Evolutionary conservation across 2,888 invertebrate species (phyloP), one percentile per base, ranked within the genome.

Genomic region (Fabriciana adippe): DNA sequence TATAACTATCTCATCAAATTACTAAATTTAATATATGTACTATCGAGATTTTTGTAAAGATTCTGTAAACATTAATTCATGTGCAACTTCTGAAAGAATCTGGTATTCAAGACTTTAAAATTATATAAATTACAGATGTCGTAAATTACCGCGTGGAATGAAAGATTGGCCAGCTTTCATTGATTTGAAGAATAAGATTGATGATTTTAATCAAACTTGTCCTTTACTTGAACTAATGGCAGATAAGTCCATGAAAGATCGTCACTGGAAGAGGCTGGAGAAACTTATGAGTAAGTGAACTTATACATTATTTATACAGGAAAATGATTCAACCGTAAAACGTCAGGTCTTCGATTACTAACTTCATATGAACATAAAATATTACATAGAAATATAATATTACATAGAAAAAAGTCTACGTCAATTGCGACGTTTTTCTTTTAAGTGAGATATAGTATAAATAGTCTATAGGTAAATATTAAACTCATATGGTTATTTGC

Each of bases 191-290:
- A 95, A 95, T 73, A 97, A 97, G 88, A 97, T 98, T 70, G 97
- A 98, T 75, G 97, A 98, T 81, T 98, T 98, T 83, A 97, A 96
- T 81, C 96, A 97, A 84, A 96, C 96, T 11, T 97, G 97, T 80
- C 97, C 97, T 0, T 82, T 98, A 47, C 85, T 98, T 41, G 97
- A 97, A 82, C 79, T 97, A 74, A 97, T 98, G 97, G 96, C 97
- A 4, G 96, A 97, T 79, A 97, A 97, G 81, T 95, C 96, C 1
- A 96, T 97, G 96, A 96, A 96, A 81, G 95, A 95, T 6, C 93
- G 97, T 5, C 97, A 97, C 82, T 97, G 97, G 97, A 93, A 92
- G 64, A 86, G 94, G 74, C 76, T 94, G 16, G 94, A 94, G 73
- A 83, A 86, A 3, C 79, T 94, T 14, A 87, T 94, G 81, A 82